These are phyloP conservation scores for Calosoma granatense DNA, from an alignment of 1,140 invertebrate genomes.

Conservation along the genomic window DNA sequence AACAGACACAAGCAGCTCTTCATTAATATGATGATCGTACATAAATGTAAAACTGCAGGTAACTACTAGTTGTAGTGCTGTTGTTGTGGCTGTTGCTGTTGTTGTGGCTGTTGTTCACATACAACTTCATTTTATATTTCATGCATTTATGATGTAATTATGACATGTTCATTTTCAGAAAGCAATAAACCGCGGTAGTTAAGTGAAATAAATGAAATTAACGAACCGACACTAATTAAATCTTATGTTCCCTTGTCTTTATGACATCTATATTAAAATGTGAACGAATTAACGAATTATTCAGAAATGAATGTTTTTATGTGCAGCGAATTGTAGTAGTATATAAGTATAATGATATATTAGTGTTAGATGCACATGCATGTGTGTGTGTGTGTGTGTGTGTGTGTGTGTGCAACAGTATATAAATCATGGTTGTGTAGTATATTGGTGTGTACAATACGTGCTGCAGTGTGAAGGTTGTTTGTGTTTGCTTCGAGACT, in stretches of 20 bases:
- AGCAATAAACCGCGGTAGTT: neutral
- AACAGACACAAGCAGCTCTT: no score
- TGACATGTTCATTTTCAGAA: neutral
- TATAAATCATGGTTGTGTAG: no score
- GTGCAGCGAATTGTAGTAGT: no score
- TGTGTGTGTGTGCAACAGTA: no score
- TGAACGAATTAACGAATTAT: neutral
- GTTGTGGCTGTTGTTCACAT: no score
- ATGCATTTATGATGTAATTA: conserved; percentile 5
- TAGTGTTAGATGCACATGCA: no score
- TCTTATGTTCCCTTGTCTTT: neutral
- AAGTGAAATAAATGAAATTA: neutral
- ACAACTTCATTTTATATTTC: neutral
- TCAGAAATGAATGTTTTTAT: neutral
- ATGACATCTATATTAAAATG: neutral
- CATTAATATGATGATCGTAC: no score
- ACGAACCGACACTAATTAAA: conserved; percentile 2
- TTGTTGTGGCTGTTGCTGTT: no score
- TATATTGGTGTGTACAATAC: neutral
- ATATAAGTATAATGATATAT: no score
- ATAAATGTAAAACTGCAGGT: no score
- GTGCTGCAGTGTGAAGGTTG: neutral
- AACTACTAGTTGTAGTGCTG: no score
- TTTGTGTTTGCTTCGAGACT: neutral
- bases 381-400: no score